Conservation (phyloP, 2,797 vertebrate genomes). For the Argentina silus region DNA sequence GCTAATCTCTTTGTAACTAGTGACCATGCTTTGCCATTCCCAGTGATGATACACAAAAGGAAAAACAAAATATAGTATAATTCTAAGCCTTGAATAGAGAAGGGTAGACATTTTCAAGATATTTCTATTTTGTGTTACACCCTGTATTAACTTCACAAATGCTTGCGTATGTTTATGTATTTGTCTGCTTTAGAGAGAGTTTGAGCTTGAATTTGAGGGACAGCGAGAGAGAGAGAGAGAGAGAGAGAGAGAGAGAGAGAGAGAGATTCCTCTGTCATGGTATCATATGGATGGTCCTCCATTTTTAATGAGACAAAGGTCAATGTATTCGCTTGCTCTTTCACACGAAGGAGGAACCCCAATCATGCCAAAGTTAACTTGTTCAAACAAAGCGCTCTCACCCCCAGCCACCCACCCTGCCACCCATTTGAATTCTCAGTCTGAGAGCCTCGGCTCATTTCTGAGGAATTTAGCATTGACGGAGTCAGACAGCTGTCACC, state of each 20-base stretch:
- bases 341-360: conserved; percentile 87
- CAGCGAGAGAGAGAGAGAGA: conserved; percentile 12
- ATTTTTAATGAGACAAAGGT: conserved; percentile 95
- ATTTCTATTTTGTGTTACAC: no score
- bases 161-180: no score
- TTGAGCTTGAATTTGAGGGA: background rate
- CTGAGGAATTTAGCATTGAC: conserved; percentile 78
- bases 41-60: background rate
- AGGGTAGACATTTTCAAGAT: background rate
- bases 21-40: background rate
- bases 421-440: conserved; percentile 74
- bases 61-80: background rate
- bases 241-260: conserved; percentile 20
- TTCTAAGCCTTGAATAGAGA: conserved; percentile 30
- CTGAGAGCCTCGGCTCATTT: conserved; percentile 74
- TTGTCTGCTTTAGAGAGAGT: background rate
- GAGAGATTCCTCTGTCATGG: conserved; percentile 76
- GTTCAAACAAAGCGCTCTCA: conserved; percentile 76
- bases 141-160: no score
- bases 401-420: conserved; percentile 28
- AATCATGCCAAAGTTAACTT: conserved; percentile 92
- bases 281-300: conserved; percentile 81
- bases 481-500: conserved; percentile 81
- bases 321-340: conserved; percentile 91
- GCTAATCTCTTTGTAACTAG: background rate